These are phyloP conservation scores for Nymphalis c-album DNA, from an alignment of 2,888 invertebrate genomes.

Conservation along the genomic window DNA sequence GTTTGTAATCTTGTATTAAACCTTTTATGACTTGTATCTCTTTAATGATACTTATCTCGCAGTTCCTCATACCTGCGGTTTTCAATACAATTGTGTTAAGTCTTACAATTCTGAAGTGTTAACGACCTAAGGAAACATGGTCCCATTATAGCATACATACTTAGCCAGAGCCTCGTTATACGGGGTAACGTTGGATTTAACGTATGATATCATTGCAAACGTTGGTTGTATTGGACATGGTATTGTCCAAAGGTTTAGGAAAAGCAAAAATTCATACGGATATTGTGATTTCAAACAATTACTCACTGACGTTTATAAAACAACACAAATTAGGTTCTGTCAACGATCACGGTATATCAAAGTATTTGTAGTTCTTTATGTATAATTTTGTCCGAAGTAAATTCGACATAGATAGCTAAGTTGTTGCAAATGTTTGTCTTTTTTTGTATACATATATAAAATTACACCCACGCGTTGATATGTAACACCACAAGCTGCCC, in stretches of 20 bases:
- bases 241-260: neutral
- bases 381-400: no score
- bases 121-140: slow-evolving; percentile 32
- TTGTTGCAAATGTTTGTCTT: no score
- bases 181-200: slow-evolving; percentile 6
- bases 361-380: no score
- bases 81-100: slow-evolving; percentile 32
- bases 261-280: neutral
- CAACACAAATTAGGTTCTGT: no score
- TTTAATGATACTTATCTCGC: slow-evolving; percentile 23
- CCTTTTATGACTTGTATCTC: slow-evolving; percentile 20
- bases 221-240: neutral
- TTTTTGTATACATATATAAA: neutral
- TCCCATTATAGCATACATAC: slow-evolving; percentile 21
- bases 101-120: slow-evolving; percentile 29
- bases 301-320: no score
- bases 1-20: slow-evolving; percentile 18
- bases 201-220: neutral
- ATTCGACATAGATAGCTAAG: no score
- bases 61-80: slow-evolving; percentile 36
- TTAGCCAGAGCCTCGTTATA: slow-evolving; percentile 24
- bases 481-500: neutral
- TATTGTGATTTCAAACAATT: no score
- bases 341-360: no score
- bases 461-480: slow-evolving; percentile 1